Percentiles rank a stretch among this genome's conserved stretches.
phyloP scores from a whole-genome alignment of 1,140 invertebrate genomes.

The Hylaeus anthracinus region DNA sequence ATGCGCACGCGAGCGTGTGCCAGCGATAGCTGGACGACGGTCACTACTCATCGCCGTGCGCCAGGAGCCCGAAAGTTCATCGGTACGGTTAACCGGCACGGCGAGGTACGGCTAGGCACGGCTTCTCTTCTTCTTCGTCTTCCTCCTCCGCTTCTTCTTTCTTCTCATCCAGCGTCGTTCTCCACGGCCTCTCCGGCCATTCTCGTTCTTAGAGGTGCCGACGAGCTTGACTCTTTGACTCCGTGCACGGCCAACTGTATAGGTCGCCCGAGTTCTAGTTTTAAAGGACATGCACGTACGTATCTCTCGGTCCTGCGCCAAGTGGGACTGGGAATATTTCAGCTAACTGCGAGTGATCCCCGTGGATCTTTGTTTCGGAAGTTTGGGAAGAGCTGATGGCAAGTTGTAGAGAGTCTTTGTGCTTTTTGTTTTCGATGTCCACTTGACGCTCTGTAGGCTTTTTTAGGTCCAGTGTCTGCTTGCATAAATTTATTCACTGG shows the following conservation, averaged over 20 bases:
- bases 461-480: too few relatives aligned
- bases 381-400: too few relatives aligned
- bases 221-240: constrained; percentile 51
- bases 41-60: constrained; percentile 60
- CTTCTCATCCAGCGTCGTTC: not conserved
- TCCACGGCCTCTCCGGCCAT: not conserved
- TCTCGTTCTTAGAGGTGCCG: constrained; percentile 13
- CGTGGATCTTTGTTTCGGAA: too few relatives aligned
- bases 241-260: constrained; percentile 44
- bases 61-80: constrained; percentile 66
- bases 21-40: constrained; percentile 56
- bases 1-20: constrained; percentile 5
- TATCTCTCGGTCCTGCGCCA: not conserved
- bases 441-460: too few relatives aligned
- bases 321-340: constrained; percentile 16
- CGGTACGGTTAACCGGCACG: constrained; percentile 65
- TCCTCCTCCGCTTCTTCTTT: not conserved
- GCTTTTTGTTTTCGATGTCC: too few relatives aligned
- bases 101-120: constrained; percentile 45
- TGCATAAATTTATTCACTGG: too few relatives aligned
- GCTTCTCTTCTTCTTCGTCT: constrained; percentile 16
- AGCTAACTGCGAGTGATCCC: not conserved
- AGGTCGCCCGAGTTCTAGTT: constrained; percentile 63
- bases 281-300: constrained; percentile 52
- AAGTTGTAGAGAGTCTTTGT: too few relatives aligned